Base-by-base conservation (phyloP, 2,797 vertebrate genomes). In the Tolypeutes matacus region DNA sequence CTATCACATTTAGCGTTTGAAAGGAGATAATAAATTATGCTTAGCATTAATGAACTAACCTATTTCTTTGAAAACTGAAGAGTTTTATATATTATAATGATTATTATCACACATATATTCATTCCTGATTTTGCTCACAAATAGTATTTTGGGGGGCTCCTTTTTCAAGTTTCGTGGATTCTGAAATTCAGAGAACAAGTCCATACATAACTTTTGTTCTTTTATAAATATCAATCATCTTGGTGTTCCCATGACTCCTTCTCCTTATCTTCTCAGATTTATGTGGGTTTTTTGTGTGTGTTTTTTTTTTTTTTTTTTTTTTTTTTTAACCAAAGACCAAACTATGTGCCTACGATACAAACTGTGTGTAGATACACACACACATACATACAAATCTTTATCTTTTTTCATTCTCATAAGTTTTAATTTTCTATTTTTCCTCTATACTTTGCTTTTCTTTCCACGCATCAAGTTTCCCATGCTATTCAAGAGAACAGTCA, bases 381-480 rank as follows among this genome's bases (percentile, higher is more conserved):
- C 46, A 46, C 46, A 46, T 7, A 11, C 46, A 46, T 8, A 46
- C 31, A 67, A 62, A 82, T 76, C 20, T 92, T 58, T 91, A 70
- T 91, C 31, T 78, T 91, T 94, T 80, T 20, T 20, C 49, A 36
- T 67, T 83, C 58, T 85, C 49, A 92, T 27, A 85, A 90, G 53
- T 51, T 58, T 72, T 81, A 39, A 39, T 65, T 83, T 94, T 82
- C 13, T 78, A 13, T 73, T 92, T 96, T 96, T 36, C 60, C 23
- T 94, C 34, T 78, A 17, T 18, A 70, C 29, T 4, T 14, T 62
- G 12, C 7, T 81, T 89, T 84, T 64, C 89, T 93, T 90, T 89
- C 42, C 49, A 89, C 10, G 3, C 9, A 8, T 46, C 8, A 46
- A 46, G 46, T 46, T 46, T 46, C 46, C 46, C 46, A 46, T 46